phyloP scores from a whole-genome alignment of 1,140 invertebrate species.

The Drosophila subobscura region DNA sequence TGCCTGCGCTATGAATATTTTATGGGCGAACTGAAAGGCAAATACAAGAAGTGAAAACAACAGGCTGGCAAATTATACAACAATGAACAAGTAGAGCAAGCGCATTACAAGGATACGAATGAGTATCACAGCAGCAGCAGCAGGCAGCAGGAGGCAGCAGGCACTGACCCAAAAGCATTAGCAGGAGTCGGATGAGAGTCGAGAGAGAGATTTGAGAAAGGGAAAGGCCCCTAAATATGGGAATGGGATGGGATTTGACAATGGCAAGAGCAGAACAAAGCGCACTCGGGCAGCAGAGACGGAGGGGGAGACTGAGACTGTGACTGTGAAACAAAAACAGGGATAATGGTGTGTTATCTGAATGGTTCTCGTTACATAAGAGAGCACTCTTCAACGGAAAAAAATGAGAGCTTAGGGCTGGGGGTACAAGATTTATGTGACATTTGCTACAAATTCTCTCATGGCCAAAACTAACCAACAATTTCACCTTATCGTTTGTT shows the following conservation, averaged over 20 bases:
- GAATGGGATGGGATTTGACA: slow-evolving; percentile 23
- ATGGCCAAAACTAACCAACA: slow-evolving; percentile 59
- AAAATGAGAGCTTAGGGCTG: not conserved
- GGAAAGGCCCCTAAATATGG: slow-evolving; percentile 5
- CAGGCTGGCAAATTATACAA: slow-evolving; percentile 61
- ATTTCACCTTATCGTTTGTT: slow-evolving; percentile 28
- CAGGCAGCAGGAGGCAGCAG: slow-evolving; percentile 17
- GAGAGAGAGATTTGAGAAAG: slow-evolving; percentile 12
- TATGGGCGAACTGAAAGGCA: slow-evolving; percentile 67
- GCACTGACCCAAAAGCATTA: slow-evolving; percentile 71
- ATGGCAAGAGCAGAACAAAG: slow-evolving; percentile 41
- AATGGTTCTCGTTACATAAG: slow-evolving; percentile 30
- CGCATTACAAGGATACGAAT: slow-evolving; percentile 64
- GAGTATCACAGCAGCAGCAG: slow-evolving; percentile 45
- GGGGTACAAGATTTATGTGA: slow-evolving; percentile 49
- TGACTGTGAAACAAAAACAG: not conserved
- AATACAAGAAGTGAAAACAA: slow-evolving; percentile 57
- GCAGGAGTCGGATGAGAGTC: slow-evolving; percentile 16
- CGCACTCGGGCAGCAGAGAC: not conserved
- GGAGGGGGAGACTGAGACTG: too few species aligned
- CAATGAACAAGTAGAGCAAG: slow-evolving; percentile 66
- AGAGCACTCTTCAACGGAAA: slow-evolving; percentile 40
- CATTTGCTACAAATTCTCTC: slow-evolving; percentile 50
- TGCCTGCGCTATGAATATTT: slow-evolving; percentile 61
- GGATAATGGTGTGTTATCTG: slow-evolving; percentile 43